Percentiles rank a stretch among this genome's conserved stretches.
Evolutionary conservation across 1,140 invertebrate species (phyloP).

Genomic region (Camponotus floridanus): DNA sequence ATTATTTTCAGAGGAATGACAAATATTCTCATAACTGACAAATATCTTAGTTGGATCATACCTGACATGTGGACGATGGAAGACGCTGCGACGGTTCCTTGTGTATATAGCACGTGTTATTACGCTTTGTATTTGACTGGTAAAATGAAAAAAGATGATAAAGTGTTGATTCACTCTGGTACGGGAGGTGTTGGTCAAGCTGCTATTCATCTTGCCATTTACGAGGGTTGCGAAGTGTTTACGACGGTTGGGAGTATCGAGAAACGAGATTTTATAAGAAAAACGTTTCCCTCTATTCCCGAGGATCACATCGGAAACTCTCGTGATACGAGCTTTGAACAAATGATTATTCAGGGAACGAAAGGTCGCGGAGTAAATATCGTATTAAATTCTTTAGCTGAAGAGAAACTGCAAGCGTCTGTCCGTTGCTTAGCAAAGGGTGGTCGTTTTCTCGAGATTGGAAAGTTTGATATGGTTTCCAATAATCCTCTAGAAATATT

Average conservation of each 20-base stretch:
- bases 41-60: conserved; percentile 88
- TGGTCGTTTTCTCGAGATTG: conserved; percentile 92
- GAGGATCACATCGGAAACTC: conserved; percentile 91
- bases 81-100: conserved; percentile 95
- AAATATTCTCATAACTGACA: background rate
- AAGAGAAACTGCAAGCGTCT: conserved; percentile 92
- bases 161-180: conserved; percentile 92
- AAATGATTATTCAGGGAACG: conserved; percentile 88
- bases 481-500: conserved; percentile 90
- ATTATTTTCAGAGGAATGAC: background rate
- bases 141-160: conserved; percentile 88
- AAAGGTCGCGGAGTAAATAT: conserved; percentile 91
- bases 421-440: conserved; percentile 90
- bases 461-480: conserved; percentile 91
- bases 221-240: conserved; percentile 5
- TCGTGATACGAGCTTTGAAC: conserved; percentile 90
- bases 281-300: conserved; percentile 89
- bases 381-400: conserved; percentile 92
- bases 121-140: conserved; percentile 90
- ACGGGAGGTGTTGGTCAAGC: conserved; percentile 88
- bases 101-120: conserved; percentile 94
- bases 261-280: conserved; percentile 89
- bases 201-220: conserved; percentile 10
- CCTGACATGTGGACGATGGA: conserved; percentile 94
- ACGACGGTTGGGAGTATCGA: conserved; percentile 90